Percentiles rank a stretch among this genome's conserved stretches.
These are phyloP conservation scores for Drosophila pseudoobscura DNA, from an alignment of 1,140 invertebrate genomes.

Conservation along the genomic window DNA sequence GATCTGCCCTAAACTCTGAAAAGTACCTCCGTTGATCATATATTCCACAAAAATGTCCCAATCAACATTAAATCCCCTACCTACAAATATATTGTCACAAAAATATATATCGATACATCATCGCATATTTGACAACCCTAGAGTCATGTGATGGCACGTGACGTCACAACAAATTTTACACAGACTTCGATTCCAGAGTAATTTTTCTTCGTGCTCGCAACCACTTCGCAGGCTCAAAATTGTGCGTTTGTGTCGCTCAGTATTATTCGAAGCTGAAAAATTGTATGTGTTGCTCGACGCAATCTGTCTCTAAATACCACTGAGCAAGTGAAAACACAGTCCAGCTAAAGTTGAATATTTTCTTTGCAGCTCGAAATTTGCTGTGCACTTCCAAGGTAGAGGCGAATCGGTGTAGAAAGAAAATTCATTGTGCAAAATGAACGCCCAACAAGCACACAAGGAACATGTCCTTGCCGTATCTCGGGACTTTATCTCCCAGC, in stretches of 20 bases:
- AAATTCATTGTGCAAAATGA: constrained; percentile 62
- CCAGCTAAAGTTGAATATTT: constrained; percentile 28
- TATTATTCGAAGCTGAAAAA: constrained; percentile 76
- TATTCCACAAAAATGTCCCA: too few relatives aligned
- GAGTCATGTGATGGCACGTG: constrained; percentile 78
- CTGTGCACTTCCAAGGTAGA: constrained; percentile 75
- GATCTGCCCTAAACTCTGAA: too few relatives aligned
- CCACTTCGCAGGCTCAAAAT: constrained; percentile 75
- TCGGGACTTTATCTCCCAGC: constrained; percentile 98
- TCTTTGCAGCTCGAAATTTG: constrained; percentile 76
- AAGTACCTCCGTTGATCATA: too few relatives aligned
- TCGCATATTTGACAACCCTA: constrained; percentile 1
- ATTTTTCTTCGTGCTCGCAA: constrained; percentile 76
- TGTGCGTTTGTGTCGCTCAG: constrained; percentile 75
- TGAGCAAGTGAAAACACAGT: neutral
- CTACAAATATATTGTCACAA: too few relatives aligned
- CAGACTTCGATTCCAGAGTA: constrained; percentile 42
- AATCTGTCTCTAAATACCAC: neutral
- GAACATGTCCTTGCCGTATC: constrained; percentile 96
- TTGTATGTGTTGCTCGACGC: constrained; percentile 55
- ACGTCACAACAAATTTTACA: constrained; percentile 66
- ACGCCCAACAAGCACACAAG: constrained; percentile 85
- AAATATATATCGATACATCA: too few relatives aligned
- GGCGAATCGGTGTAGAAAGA: constrained; percentile 48
- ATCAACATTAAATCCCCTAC: too few relatives aligned